These are phyloP conservation scores for Elmis aenea DNA, from an alignment of 2,888 invertebrate species.

Conservation along the genomic window DNA sequence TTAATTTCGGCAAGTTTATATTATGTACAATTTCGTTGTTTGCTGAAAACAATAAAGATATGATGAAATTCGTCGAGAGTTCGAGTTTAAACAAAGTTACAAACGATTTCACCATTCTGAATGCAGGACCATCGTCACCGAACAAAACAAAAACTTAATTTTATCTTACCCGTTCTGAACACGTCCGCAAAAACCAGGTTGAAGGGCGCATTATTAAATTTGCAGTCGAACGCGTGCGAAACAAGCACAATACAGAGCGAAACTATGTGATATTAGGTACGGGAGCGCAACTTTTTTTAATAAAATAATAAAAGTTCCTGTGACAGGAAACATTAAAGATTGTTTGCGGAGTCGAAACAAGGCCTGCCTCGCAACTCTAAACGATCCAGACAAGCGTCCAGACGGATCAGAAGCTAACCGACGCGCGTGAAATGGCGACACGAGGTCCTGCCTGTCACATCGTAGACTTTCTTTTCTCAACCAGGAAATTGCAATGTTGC, in stretches of 20 bases:
- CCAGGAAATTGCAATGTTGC: conserved; percentile 1
- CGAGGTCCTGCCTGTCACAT: conserved; percentile 15
- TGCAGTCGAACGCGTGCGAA: conserved; percentile 9
- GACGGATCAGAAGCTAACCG: conserved; percentile 31
- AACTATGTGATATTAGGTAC: conserved; percentile 8
- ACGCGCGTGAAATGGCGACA: conserved; percentile 33
- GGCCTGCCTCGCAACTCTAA: conserved; percentile 22
- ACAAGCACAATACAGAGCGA: conserved; percentile 9
- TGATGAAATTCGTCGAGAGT: too few species aligned
- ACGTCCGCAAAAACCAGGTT: too few species aligned
- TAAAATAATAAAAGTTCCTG: conserved; percentile 15
- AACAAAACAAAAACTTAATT: too few species aligned
- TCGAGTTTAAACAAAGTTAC: too few species aligned
- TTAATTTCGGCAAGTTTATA: too few species aligned
- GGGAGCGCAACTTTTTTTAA: conserved; percentile 14
- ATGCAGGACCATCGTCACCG: too few species aligned
- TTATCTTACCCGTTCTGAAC: too few species aligned
- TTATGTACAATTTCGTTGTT: too few species aligned
- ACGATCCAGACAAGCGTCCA: conserved; percentile 33
- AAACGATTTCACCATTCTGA: too few species aligned
- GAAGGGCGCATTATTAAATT: conserved; percentile 13
- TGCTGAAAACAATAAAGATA: too few species aligned
- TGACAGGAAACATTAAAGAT: conserved; percentile 19
- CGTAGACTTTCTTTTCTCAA: conserved; percentile 5
- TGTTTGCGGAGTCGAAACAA: conserved; percentile 24